Evolutionary conservation across 2,113 vertebrate species (phyloP).

Genomic region (Lophotis ruficrista): DNA sequence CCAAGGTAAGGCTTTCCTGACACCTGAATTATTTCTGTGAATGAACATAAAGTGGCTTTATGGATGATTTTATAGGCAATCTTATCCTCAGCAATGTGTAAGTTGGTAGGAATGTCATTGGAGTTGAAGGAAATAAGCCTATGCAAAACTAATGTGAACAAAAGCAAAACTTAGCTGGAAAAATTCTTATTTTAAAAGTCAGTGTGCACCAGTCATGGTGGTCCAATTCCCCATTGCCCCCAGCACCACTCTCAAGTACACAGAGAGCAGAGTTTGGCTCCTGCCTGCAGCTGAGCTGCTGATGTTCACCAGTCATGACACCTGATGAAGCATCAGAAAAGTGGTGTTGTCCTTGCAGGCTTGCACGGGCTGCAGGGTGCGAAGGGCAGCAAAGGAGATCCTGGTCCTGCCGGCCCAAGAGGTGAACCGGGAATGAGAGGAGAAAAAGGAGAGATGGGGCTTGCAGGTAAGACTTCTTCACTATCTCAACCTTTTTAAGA

Average conservation of each 20-base stretch:
- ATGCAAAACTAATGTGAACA: neutral
- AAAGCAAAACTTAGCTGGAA: neutral
- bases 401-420: conserved; percentile 40
- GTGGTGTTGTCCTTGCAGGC: conserved; percentile 19
- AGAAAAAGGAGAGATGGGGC: conserved; percentile 54
- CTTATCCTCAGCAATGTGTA: neutral
- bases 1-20: conserved; percentile 59
- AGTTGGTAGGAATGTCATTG: neutral
- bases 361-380: conserved; percentile 26
- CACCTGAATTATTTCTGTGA: neutral
- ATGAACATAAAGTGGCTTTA: conserved; percentile 30
- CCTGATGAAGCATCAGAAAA: neutral
- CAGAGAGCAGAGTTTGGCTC: neutral
- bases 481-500: neutral
- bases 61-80: conserved; percentile 40
- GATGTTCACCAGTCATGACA: accelerated
- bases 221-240: neutral
- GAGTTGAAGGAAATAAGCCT: neutral
- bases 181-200: neutral
- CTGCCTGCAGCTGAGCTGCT: neutral
- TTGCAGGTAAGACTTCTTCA: conserved; percentile 53
- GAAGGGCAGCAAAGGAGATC: conserved; percentile 67
- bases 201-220: accelerated
- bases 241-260: neutral
- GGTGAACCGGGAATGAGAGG: conserved; percentile 64